Evolutionary conservation across 2,797 vertebrate species (phyloP), one percentile per base, ranked within the genome.

Genomic region (Tapirus indicus): DNA sequence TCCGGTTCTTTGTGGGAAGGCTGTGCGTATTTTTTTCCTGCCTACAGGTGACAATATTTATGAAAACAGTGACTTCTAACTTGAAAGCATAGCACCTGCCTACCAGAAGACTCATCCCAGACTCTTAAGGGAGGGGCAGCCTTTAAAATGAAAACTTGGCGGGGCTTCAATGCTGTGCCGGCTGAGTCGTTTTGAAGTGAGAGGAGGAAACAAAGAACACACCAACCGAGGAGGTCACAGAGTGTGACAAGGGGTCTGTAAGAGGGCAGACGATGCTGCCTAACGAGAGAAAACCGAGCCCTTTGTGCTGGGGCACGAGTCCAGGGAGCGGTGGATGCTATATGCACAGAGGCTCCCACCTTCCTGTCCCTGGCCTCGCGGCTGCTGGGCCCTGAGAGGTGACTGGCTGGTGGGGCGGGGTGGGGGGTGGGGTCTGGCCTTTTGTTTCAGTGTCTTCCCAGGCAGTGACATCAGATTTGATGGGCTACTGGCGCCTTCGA

Each of bases 121-220:
- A 82, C 69, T 94, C 85, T 90, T 23, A 27, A 91, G 54, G 94
- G 66, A 54, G 75, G 62, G 56, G n/a, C 38, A 68, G 32, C 44
- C 80, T 94, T 83, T 83, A 75, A 92, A 94, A 60, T 64, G 71
- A 74, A 95, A 83, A 74, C 60, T 74, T 52, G 88, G 78, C 27
- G 11, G 18, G 52, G 66, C 35, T 94, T 89, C 44, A 52, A 2
- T 10, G 35, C 35, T 5, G 38, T 71, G 62, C 95, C 3, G 52
- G 75, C 54, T 60, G 75, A 91, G 66, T 92, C 91, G 66, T 86
- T 97, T 75, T 83, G 56, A 93, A 92, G 92, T 41, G 35, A 96
- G 60, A 78, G 60, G 83, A 86, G 88, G 84, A 93, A 82, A 97
- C 90, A 94, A 97, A 92, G 94, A 62, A 71, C 35, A 20, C 44